Evolutionary conservation across 2,113 vertebrate genomes (phyloP).

Genomic region (Notothenia rossii): DNA sequence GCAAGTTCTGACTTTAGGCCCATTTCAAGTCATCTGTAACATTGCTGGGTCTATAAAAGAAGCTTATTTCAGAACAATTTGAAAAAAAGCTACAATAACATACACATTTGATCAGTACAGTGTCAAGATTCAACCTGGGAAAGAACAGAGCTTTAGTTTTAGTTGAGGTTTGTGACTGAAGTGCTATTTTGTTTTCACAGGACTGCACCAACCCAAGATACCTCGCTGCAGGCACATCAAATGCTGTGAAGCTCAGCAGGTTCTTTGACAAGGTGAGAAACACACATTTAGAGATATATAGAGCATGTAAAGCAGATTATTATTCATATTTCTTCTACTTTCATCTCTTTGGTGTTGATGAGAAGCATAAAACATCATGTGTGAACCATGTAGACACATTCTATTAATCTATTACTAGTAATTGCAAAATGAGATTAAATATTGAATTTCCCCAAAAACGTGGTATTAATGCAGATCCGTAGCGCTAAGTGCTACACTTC

Average conservation of each 20-base stretch:
- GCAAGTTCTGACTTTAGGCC: not conserved
- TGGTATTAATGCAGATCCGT: no score
- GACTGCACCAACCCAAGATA: constrained; percentile 95
- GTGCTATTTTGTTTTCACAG: constrained; percentile 75
- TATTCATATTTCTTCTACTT: not conserved
- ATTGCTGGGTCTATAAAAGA: not conserved
- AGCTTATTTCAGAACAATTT: not conserved
- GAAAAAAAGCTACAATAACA: not conserved
- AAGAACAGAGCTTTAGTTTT: not conserved
- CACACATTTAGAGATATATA: not conserved
- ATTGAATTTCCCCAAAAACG: not conserved
- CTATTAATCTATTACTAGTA: not conserved
- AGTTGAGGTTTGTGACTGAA: constrained; percentile 20
- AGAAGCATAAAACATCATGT: not conserved
- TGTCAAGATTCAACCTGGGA: not conserved
- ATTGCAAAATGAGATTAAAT: not conserved
- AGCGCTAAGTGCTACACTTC: not conserved
- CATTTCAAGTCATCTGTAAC: not conserved
- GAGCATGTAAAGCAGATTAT: not conserved
- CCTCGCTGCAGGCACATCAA: constrained; percentile 95
- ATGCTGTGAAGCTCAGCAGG: constrained; percentile 96
- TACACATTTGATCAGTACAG: no score
- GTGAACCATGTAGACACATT: not conserved
- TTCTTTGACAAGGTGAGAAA: constrained; percentile 97
- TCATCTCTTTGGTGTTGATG: not conserved